A percentile compares a stretch with the other conserved stretches of the same genome.
Conservation (phyloP, 1,140 invertebrate genomes). For the Archivesica marissinica region DNA sequence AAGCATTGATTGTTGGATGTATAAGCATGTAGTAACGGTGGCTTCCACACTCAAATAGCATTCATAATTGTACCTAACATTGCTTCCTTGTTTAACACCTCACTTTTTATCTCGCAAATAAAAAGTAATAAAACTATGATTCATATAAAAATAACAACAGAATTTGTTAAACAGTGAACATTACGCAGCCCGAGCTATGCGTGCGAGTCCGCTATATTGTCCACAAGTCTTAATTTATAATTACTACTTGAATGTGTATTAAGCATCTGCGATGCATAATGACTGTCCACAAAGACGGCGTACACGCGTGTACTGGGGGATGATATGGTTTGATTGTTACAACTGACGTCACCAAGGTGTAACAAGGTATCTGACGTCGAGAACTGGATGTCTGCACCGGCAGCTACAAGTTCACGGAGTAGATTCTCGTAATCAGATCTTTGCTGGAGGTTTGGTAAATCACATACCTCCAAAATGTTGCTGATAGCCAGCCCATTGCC, state of each 20-base stretch:
- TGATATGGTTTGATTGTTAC: slow-evolving; percentile 53
- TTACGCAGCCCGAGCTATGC: background rate
- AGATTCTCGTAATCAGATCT: background rate
- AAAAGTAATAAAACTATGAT: slow-evolving; percentile 44
- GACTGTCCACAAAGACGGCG: slow-evolving; percentile 25
- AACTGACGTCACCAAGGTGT: background rate
- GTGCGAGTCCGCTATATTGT: slow-evolving; percentile 35
- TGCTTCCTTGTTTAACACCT: too few relatives aligned
- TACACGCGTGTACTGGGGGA: slow-evolving; percentile 17
- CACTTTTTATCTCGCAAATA: background rate
- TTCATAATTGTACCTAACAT: background rate
- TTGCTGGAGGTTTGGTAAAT: background rate
- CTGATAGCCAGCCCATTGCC: slow-evolving; percentile 29
- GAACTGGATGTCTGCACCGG: slow-evolving; percentile 12
- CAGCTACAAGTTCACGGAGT: background rate
- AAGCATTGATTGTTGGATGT: background rate
- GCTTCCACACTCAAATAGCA: background rate
- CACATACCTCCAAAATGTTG: slow-evolving; percentile 49
- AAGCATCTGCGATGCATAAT: background rate
- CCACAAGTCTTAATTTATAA: slow-evolving; percentile 17
- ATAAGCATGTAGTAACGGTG: background rate
- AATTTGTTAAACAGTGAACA: slow-evolving; percentile 39
- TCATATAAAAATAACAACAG: slow-evolving; percentile 45
- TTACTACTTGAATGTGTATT: slow-evolving; percentile 35
- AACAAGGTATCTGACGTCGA: background rate